Base-by-base conservation (phyloP, 1,140 invertebrate genomes). In the Magallana angulata region DNA sequence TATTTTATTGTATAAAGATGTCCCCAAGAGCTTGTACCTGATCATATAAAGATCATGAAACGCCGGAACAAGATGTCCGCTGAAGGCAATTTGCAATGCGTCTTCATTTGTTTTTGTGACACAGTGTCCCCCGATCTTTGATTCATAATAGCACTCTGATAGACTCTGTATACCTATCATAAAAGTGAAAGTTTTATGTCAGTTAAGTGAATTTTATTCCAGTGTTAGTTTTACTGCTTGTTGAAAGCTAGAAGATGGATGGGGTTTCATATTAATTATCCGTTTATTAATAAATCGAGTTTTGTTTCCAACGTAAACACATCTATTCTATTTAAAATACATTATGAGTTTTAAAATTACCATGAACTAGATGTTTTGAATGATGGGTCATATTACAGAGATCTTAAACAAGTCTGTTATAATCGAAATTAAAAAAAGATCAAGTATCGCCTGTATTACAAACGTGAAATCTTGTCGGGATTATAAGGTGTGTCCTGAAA, bases 21-120 rank as follows among this genome's bases (percentile, higher is more conserved):
- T 68, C 64, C 64, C 64, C 64, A 68, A 68, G 18, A 68, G n/a
- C 64, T 68, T 68, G 9, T 68, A 68, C 64, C 64, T 68, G n/a
- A 68, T 68, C 64, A 68, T 68, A 68, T 68, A 68, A 68, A 18
- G 64, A 68, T 68, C 64, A 68, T 68, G 64, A 68, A 68, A n/a
- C 9, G 62, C 9, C 64, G n/a, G 64, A 68, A 68, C 64, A 68
- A 68, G 64, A 18, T 18, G 64, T 18, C 18, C 64, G 64, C 64
- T 68, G 18, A 68, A 68, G 64, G 64, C 64, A 68, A 68, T 68
- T 24, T 18, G 64, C 24, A 24, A 68, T 68, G 24, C 64, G n/a
- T 68, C 64, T 68, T 68, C 64, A 68, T 68, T 68, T 68, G 64
- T 68, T 68, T 68, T 9, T 68, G 64, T 68, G 64, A 68, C 64